Conservation (phyloP, 2,797 vertebrate species). For the Sebastes iracundus region DNA sequence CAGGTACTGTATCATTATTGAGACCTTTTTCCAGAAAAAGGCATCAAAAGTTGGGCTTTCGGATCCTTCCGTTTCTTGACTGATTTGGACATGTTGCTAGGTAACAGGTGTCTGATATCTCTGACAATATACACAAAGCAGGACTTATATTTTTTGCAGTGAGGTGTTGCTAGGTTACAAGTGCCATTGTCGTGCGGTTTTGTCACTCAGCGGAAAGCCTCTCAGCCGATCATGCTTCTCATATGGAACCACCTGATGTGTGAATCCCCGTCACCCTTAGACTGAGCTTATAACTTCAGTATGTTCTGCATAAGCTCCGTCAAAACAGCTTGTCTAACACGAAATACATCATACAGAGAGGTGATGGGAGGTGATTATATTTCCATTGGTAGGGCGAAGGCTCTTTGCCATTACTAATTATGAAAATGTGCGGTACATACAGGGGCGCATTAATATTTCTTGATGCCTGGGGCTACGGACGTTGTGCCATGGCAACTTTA, state of each 20-base stretch:
- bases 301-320: neutral
- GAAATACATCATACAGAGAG: neutral
- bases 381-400: neutral
- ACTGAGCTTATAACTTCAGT: neutral
- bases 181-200: constrained; percentile 23
- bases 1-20: neutral
- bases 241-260: neutral
- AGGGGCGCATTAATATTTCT: neutral
- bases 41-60: neutral
- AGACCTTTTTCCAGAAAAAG: neutral
- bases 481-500: neutral
- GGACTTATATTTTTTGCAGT: constrained; percentile 30
- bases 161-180: constrained; percentile 64
- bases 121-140: constrained; percentile 34
- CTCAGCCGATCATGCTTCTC: neutral
- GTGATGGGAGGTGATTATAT: neutral
- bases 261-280: neutral
- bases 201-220: neutral
- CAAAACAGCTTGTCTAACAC: neutral
- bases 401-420: neutral
- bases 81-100: constrained; percentile 45
- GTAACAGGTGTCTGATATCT: constrained; percentile 28
- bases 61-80: neutral
- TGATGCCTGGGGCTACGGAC: neutral
- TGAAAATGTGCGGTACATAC: neutral